Evolutionary conservation across 2,797 vertebrate species (phyloP), one percentile per base, ranked within the genome.

Genomic region (Denticeps clupeoides): DNA sequence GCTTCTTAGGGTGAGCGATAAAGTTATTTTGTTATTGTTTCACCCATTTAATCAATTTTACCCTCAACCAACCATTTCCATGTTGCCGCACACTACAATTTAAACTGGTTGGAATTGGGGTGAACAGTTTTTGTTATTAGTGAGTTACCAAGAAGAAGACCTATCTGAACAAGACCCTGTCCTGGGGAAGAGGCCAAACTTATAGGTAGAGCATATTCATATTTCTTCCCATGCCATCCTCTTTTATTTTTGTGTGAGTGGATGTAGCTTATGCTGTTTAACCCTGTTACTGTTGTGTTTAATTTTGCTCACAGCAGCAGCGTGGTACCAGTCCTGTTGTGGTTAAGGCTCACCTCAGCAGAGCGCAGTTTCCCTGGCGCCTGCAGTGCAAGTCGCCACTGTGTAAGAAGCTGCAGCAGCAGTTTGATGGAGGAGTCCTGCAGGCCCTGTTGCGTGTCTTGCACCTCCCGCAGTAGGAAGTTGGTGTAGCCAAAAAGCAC

Each of bases 131-230:
- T n/a, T n/a, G n/a, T n/a, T n/a, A n/a, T n/a, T n/a, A n/a, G n/a
- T n/a, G n/a, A n/a, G n/a, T n/a, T n/a, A n/a, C n/a, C n/a, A 96
- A 98, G 66, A 99, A 97, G 80, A 99, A 98, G 75, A 99, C 93
- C 0, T 99, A 97, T 61, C 80, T 99, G 67, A 98, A 94, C 81
- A 99, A 99, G 76, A 99, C 95, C 0, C 87, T 99, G 1, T 99
- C n/a, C 95, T 6, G 95, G 99, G 63, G 95, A 99, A 58, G 92
- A 99, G 75, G 95, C 95, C 63, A 98, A 97, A 75, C 86, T 91
- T 65, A 98, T 99, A 72, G 94, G 94, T 96, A 8, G 67, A 18
- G 32, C 2, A n/a, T n/a, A n/a, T n/a, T n/a, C n/a, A n/a, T n/a
- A n/a, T n/a, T n/a, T n/a, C n/a, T n/a, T n/a, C n/a, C n/a, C n/a